Evolutionary conservation across 2,113 vertebrate genomes (phyloP).

Genomic region (Mungos mungo): DNA sequence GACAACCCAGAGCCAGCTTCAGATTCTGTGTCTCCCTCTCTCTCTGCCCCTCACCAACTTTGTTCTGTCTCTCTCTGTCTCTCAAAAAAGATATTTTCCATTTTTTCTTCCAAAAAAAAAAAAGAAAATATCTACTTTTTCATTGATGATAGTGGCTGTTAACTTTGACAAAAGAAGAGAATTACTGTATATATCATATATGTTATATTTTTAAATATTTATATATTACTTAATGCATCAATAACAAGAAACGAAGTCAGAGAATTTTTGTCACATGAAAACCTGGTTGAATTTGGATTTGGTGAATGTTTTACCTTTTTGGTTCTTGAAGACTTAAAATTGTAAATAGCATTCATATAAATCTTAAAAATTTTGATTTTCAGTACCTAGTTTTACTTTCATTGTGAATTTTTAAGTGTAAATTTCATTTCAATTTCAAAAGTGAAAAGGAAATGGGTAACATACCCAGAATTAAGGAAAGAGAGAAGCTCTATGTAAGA

Average conservation of each 20-base stretch:
- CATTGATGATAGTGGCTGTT: not conserved
- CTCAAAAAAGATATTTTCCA: too few species aligned
- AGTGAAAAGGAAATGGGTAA: not conserved
- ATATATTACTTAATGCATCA: not conserved
- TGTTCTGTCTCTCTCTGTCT: too few species aligned
- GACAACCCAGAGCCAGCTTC: too few species aligned
- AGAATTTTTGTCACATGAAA: not conserved
- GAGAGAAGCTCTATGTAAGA: not conserved
- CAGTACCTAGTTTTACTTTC: not conserved
- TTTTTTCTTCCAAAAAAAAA: too few species aligned
- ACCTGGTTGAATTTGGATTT: conserved; percentile 2
- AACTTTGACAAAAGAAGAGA: not conserved
- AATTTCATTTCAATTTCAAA: conserved; percentile 8
- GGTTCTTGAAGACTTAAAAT: not conserved
- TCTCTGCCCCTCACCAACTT: too few species aligned
- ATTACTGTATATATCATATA: not conserved
- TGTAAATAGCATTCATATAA: not conserved
- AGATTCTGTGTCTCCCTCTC: too few species aligned
- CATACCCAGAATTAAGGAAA: not conserved
- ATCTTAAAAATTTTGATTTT: not conserved
- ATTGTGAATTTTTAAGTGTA: conserved; percentile 3
- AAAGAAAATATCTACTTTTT: not conserved
- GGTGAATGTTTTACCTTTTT: not conserved
- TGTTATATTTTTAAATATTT: not conserved
- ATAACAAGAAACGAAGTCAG: not conserved